These are phyloP conservation scores for Lithobates pipiens DNA, from an alignment of 2,797 vertebrate genomes.

Conservation along the genomic window DNA sequence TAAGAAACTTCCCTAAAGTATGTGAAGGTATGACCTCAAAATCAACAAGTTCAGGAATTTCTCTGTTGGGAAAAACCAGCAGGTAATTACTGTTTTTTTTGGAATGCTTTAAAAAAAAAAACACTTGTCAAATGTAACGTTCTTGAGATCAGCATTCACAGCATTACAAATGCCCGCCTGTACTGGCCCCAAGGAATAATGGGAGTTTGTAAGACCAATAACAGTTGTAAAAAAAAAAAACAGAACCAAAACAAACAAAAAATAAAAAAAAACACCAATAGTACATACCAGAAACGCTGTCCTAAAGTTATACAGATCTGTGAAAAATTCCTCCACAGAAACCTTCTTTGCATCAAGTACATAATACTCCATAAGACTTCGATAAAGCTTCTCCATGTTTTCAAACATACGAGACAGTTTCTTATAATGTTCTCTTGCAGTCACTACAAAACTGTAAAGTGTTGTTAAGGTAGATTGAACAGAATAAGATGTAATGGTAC, in stretches of 20 bases:
- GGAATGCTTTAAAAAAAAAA: no score
- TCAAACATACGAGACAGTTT: slow-evolving; percentile 86
- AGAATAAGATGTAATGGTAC: not conserved
- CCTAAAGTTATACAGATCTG: slow-evolving; percentile 93
- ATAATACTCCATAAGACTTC: slow-evolving; percentile 86
- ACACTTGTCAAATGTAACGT: not conserved
- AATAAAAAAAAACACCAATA: not conserved
- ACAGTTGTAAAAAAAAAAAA: not conserved
- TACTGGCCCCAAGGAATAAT: not conserved
- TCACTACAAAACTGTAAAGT: slow-evolving; percentile 85
- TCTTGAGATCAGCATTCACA: not conserved
- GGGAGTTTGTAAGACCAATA: not conserved
- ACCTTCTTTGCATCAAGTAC: slow-evolving; percentile 92
- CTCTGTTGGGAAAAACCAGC: no score
- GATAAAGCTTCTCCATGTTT: slow-evolving; percentile 89
- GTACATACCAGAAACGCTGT: slow-evolving; percentile 87
- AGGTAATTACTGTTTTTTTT: no score
- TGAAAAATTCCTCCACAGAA: slow-evolving; percentile 92
- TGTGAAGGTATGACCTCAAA: no score
- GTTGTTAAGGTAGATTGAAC: slow-evolving; percentile 72
- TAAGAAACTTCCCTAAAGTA: no score
- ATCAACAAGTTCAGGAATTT: no score
- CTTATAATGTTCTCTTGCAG: slow-evolving; percentile 86
- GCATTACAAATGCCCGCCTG: no score
- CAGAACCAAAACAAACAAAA: not conserved